phyloP scores from a whole-genome alignment of 1,140 invertebrate species.

The Calosoma granatense region DNA sequence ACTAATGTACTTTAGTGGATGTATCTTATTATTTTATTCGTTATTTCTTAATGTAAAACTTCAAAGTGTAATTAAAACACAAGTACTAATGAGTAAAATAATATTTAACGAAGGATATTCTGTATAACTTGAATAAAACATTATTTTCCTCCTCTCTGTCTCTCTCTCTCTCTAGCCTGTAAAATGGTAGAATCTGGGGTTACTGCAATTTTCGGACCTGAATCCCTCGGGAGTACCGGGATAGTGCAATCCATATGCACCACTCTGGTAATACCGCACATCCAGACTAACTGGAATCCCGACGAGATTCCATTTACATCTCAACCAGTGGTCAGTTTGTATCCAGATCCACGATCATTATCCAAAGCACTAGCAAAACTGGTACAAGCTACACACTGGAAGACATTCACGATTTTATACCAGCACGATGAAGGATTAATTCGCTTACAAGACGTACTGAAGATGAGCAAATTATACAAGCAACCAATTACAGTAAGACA shows the following conservation, averaged over 20 bases:
- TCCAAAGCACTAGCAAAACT: constrained; percentile 64
- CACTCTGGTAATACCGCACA: constrained; percentile 59
- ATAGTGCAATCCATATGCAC: constrained; percentile 62
- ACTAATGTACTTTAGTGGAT: too few species aligned
- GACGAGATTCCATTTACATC: constrained; percentile 31
- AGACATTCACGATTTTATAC: constrained; percentile 70
- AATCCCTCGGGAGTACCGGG: constrained; percentile 45
- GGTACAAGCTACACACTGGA: constrained; percentile 65
- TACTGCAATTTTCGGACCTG: constrained; percentile 69
- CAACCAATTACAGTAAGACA: constrained; percentile 48
- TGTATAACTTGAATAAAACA: too few species aligned
- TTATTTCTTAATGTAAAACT: too few species aligned
- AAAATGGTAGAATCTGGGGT: constrained; percentile 50
- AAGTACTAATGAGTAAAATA: too few species aligned
- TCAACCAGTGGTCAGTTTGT: constrained; percentile 52
- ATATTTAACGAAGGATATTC: too few species aligned
- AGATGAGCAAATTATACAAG: constrained; percentile 47
- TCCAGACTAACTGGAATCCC: constrained; percentile 57
- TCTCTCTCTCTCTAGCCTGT: constrained; percentile 46
- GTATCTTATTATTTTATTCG: too few species aligned
- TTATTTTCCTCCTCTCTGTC: too few species aligned
- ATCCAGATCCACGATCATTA: constrained; percentile 60
- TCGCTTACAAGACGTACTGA: constrained; percentile 72
- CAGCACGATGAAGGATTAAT: constrained; percentile 69
- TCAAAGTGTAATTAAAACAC: too few species aligned